phyloP scores from a whole-genome alignment of 2,888 invertebrate species.

The Andrena bicolor region DNA sequence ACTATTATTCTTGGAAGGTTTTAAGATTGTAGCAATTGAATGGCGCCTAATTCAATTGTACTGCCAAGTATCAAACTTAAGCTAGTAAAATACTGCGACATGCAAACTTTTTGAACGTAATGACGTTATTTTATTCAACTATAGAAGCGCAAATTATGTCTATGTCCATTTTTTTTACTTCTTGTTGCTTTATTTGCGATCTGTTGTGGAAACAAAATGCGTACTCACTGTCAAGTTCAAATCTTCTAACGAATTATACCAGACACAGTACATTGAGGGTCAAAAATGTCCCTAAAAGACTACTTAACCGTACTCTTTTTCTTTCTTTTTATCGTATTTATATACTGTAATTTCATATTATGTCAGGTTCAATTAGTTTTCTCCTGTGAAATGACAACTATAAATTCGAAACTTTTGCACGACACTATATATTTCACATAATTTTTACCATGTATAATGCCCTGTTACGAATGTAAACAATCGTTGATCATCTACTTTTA shows the following conservation, averaged over 20 bases:
- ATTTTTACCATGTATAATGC: too few relatives aligned
- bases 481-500: not conserved
- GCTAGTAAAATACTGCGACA: not conserved
- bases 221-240: not conserved
- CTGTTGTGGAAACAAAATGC: not conserved
- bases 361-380: not conserved
- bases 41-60: constrained; percentile 10
- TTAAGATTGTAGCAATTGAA: not conserved
- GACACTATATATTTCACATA: too few relatives aligned
- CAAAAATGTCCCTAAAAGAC: not conserved
- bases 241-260: not conserved
- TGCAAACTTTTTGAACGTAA: not conserved
- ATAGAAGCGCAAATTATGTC: not conserved
- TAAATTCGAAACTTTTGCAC: not conserved
- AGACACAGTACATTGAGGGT: not conserved
- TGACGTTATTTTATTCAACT: not conserved
- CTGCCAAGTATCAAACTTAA: not conserved
- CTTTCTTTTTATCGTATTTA: not conserved
- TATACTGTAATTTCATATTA: not conserved
- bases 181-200: not conserved
- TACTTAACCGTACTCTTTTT: not conserved
- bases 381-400: too few relatives aligned
- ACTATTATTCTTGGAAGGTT: constrained; percentile 4
- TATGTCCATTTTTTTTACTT: not conserved
- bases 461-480: too few relatives aligned